Conservation (phyloP, 2,888 invertebrate species). For the Athripsodes cinereus region DNA sequence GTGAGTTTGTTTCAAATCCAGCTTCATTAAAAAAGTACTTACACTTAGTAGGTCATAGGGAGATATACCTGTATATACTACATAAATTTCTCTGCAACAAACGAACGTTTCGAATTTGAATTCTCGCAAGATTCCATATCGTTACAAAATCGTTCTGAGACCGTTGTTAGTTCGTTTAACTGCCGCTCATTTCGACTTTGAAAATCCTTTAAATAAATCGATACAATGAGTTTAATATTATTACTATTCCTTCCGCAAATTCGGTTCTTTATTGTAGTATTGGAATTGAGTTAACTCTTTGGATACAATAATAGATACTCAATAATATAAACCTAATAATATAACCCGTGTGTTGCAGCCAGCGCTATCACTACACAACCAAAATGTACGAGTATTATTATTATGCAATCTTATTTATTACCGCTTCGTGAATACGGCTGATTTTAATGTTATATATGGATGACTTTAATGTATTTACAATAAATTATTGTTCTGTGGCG, state of each 20-base stretch:
- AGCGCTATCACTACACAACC: too few relatives aligned
- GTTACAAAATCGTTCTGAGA: neutral
- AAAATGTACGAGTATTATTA: neutral
- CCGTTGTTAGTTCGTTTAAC: neutral
- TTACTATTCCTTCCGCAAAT: neutral
- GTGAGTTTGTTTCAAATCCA: too few relatives aligned
- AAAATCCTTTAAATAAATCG: neutral
- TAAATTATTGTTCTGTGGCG: too few relatives aligned
- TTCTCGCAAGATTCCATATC: too few relatives aligned
- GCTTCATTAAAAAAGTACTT: too few relatives aligned
- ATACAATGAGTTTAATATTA: neutral
- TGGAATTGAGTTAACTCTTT: neutral
- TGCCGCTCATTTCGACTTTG: neutral
- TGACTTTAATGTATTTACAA: neutral
- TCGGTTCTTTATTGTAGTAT: neutral
- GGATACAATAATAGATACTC: too few relatives aligned
- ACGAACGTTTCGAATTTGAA: too few relatives aligned
- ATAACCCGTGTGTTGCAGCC: too few relatives aligned
- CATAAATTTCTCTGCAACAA: too few relatives aligned
- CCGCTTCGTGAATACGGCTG: neutral
- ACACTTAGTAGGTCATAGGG: too few relatives aligned
- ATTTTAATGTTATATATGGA: neutral
- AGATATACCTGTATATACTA: too few relatives aligned
- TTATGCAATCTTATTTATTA: neutral
- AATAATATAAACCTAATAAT: too few relatives aligned